Conservation (phyloP, 2,888 invertebrate genomes). For the Polyommatus iphigenia region DNA sequence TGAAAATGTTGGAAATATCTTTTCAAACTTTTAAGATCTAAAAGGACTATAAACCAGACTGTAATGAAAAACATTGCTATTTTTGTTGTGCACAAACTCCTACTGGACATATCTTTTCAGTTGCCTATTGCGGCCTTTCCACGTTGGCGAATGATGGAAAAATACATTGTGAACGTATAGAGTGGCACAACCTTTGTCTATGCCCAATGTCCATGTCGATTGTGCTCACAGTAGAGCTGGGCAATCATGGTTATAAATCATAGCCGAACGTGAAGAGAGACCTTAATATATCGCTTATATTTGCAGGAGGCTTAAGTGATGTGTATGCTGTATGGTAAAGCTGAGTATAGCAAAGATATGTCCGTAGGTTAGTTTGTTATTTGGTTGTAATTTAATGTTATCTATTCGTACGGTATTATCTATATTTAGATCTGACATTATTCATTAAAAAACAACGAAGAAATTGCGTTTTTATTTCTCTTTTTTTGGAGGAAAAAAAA, state of each 20-base stretch:
- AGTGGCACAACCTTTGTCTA: background rate
- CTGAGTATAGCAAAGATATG: constrained; percentile 14
- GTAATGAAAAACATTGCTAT: background rate
- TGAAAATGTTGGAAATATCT: too few species aligned
- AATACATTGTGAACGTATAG: background rate
- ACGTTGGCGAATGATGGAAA: background rate
- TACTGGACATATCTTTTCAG: background rate
- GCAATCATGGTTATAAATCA: background rate
- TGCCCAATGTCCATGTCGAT: too few species aligned
- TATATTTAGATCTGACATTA: constrained; percentile 55
- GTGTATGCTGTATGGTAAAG: background rate
- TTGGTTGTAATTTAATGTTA: constrained; percentile 42
- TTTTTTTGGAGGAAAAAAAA: constrained; percentile 3
- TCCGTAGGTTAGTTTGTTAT: constrained; percentile 23
- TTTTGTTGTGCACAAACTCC: constrained; percentile 4
- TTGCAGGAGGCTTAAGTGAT: constrained; percentile 1
- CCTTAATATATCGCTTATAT: constrained; percentile 6
- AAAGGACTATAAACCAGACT: background rate
- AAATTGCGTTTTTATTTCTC: constrained; percentile 43
- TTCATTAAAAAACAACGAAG: constrained; percentile 72
- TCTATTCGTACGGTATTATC: constrained; percentile 50
- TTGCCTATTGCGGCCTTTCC: background rate
- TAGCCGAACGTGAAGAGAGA: background rate
- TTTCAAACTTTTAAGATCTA: background rate
- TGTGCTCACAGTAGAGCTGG: too few species aligned